Base-by-base conservation (phyloP, 2,797 vertebrate species). In the Girardinus metallicus region DNA sequence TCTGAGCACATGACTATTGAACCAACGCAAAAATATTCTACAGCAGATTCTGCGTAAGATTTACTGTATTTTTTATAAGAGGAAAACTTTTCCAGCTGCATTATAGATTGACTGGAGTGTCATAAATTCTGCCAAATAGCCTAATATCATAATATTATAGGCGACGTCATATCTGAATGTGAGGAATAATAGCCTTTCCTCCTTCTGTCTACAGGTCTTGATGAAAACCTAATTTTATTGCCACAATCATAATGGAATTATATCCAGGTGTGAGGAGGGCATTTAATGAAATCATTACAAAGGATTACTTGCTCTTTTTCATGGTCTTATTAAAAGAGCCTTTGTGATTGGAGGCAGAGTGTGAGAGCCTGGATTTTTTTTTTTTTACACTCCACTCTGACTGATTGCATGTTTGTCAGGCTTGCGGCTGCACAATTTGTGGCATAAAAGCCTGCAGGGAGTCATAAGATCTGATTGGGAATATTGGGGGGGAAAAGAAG, bases 191-290 rank as follows among this genome's bases (percentile, higher is more conserved):
- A 89, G 94, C 90, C 92, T 93, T 87, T 88, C 89, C 91, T 92
- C 92, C 91, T 87, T 93, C 93, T 91, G 93, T 95, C 92, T 90
- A 87, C 88, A 3, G 76, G 84, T 90, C 88, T 93, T 95, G 95
- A 96, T 95, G 94, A 96, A 95, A 95, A 94, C 87, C 93, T 94
- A 89, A 94, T 94, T 96, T 96, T 95, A 95, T 95, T 94, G 94
- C 94, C 93, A 94, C 93, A 93, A 95, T 94, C 90, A 93, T 95
- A 96, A 96, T 96, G 95, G 94, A 95, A 96, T 95, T 95, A 96
- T 96, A 93, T 95, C 83, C 94, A 95, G 95, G 95, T 96, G 93
- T 94, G 94, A 95, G 93, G 93, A 93, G 93, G 93, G 91, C 94
- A 92, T 95, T 94, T 93, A 92, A 94, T 94, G 93, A 96, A 96